These are phyloP conservation scores for Pollenia griseotomentosa DNA, from an alignment of 2,888 invertebrate species.

Conservation along the genomic window DNA sequence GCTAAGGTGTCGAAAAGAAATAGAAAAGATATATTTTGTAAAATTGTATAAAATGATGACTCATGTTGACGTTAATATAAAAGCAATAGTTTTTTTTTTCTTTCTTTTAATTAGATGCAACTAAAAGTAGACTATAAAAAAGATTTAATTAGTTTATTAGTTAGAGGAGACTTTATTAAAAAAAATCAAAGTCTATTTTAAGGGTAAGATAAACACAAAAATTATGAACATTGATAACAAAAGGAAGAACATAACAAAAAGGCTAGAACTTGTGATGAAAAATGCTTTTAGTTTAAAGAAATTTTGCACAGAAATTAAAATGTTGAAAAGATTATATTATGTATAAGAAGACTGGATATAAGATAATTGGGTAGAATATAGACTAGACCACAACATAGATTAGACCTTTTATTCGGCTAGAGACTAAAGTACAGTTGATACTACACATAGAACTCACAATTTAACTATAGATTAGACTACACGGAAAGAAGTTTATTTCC, in stretches of 20 bases:
- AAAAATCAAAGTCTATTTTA: constrained; percentile 31
- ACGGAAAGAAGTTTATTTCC: no score
- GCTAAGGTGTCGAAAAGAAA: neutral
- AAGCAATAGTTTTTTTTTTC: neutral
- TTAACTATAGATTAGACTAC: no score
- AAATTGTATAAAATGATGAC: neutral
- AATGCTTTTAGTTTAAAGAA: no score
- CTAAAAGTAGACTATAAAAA: neutral
- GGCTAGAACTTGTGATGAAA: neutral
- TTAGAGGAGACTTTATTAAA: neutral
- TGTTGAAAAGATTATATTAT: no score
- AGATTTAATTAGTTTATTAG: constrained; percentile 10
- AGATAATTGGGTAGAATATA: no score
- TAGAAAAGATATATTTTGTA: neutral
- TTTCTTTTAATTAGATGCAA: neutral
- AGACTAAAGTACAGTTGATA: no score
- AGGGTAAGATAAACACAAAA: neutral
- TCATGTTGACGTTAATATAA: neutral
- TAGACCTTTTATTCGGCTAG: no score
- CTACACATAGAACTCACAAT: no score
- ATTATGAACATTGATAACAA: neutral
- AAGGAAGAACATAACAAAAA: neutral
- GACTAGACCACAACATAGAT: no score
- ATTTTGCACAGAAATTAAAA: no score
- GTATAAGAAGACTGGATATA: no score